Evolutionary conservation across 2,113 vertebrate species (phyloP).

Genomic region (Rutilus rutilus): DNA sequence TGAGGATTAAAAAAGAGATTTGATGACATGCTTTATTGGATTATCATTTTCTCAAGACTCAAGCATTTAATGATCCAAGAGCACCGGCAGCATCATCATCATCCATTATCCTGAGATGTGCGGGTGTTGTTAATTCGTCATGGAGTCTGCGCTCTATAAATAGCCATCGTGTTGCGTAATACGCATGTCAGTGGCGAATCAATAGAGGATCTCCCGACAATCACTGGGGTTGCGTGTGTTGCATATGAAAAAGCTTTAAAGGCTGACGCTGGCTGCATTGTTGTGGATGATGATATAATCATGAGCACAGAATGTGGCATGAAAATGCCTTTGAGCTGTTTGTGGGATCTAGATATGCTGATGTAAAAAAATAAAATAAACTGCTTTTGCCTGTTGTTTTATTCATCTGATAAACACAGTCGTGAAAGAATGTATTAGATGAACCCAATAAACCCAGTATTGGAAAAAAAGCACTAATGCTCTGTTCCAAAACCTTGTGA

Average conservation of each 20-base stretch:
- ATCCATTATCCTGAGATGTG: constrained; percentile 24
- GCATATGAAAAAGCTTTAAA: constrained; percentile 19
- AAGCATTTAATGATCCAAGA: constrained; percentile 28
- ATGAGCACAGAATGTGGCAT: background rate
- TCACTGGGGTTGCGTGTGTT: constrained; percentile 9
- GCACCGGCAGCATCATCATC: constrained; percentile 6
- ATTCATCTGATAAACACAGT: constrained; percentile 15
- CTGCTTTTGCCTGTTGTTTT: background rate
- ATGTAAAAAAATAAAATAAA: background rate
- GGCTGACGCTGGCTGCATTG: background rate
- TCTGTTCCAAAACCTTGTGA: constrained; percentile 8
- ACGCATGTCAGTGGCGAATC: constrained; percentile 37
- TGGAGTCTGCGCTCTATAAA: constrained; percentile 49
- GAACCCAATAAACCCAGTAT: background rate
- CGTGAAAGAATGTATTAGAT: background rate
- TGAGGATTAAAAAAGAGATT: constrained; percentile 32
- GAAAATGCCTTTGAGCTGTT: constrained; percentile 19
- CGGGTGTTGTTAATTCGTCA: constrained; percentile 39
- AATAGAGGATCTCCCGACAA: constrained; percentile 41
- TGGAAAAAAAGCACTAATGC: background rate
- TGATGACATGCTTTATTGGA: constrained; percentile 27
- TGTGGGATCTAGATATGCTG: background rate
- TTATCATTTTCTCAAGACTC: constrained; percentile 31
- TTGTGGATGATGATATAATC: constrained; percentile 22
- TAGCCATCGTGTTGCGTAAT: constrained; percentile 50